These are phyloP conservation scores for Craniophora ligustri DNA, from an alignment of 2,888 invertebrate genomes.

Conservation along the genomic window DNA sequence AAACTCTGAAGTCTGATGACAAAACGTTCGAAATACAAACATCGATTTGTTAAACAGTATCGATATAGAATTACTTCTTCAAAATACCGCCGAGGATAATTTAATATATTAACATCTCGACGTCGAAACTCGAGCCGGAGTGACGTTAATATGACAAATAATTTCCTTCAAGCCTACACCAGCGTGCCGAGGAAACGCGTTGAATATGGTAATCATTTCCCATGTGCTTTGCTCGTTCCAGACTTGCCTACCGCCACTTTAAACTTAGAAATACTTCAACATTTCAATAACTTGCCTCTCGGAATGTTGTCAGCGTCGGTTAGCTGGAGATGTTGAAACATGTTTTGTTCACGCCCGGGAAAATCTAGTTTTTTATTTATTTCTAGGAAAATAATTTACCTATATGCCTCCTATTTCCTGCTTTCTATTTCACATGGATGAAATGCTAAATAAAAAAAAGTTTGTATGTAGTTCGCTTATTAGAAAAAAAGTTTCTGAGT, in stretches of 20 bases:
- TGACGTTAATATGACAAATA: constrained; percentile 88
- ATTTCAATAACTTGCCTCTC: constrained; percentile 58
- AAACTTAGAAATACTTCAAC: constrained; percentile 73
- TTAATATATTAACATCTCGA: constrained; percentile 82
- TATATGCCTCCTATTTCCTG: no score
- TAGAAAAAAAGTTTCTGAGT: no score
- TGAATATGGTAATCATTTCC: constrained; percentile 85
- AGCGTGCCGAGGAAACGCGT: constrained; percentile 73
- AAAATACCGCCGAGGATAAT: constrained; percentile 74
- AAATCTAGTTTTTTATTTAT: constrained; percentile 6
- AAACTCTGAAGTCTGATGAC: constrained; percentile 45
- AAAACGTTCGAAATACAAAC: constrained; percentile 48
- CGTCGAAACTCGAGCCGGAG: constrained; percentile 75
- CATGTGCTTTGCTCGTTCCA: constrained; percentile 70
- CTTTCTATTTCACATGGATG: no score
- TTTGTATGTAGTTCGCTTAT: no score
- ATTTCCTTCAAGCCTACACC: constrained; percentile 82
- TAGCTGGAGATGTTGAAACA: constrained; percentile 14
- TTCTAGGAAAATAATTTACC: no score
- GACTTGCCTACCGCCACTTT: constrained; percentile 67
- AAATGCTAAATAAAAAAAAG: no score
- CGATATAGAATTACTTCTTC: constrained; percentile 65
- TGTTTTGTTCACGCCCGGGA: no score
- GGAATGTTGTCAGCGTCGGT: constrained; percentile 31
- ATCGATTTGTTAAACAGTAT: constrained; percentile 59